A percentile compares a stretch with the other conserved stretches of the same genome.
Conservation (phyloP, 2,888 invertebrate species). For the Linnaemya vulpina region DNA sequence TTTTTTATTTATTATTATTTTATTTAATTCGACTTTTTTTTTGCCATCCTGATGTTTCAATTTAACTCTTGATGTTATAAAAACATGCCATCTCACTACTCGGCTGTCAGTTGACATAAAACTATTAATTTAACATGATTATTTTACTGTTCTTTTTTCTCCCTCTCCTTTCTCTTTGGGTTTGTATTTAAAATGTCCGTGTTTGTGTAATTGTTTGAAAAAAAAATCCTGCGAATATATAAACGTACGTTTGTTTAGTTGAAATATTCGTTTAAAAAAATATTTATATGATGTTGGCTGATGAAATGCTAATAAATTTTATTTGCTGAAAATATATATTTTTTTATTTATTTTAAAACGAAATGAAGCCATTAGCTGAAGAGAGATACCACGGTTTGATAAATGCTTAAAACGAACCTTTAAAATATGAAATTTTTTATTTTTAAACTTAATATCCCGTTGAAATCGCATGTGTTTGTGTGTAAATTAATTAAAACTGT, state of each 20-base stretch:
- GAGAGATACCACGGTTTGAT: neutral
- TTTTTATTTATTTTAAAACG: constrained; percentile 27
- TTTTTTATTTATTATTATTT: neutral
- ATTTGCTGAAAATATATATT: constrained; percentile 26
- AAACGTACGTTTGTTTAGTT: neutral
- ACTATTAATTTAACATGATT: constrained; percentile 63
- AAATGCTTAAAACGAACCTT: neutral
- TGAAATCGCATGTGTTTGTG: neutral
- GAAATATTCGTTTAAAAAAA: neutral
- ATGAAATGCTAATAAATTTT: constrained; percentile 60
- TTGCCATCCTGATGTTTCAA: constrained; percentile 52
- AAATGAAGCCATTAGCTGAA: constrained; percentile 10
- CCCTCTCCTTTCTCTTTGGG: neutral
- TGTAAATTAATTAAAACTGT: constrained; percentile 34
- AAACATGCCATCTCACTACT: constrained; percentile 42
- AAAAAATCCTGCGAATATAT: constrained; percentile 26
- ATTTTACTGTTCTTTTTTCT: constrained; percentile 30
- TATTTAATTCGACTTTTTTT: no score
- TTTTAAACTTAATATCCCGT: no score
- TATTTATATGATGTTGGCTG: constrained; percentile 13
- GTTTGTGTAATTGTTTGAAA: neutral
- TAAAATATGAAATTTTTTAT: neutral
- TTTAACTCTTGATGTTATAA: constrained; percentile 54
- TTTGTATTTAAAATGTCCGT: neutral
- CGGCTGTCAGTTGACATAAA: constrained; percentile 58